Evolutionary conservation across 2,113 vertebrate species (phyloP).

Genomic region (Saiga tatarica): DNA sequence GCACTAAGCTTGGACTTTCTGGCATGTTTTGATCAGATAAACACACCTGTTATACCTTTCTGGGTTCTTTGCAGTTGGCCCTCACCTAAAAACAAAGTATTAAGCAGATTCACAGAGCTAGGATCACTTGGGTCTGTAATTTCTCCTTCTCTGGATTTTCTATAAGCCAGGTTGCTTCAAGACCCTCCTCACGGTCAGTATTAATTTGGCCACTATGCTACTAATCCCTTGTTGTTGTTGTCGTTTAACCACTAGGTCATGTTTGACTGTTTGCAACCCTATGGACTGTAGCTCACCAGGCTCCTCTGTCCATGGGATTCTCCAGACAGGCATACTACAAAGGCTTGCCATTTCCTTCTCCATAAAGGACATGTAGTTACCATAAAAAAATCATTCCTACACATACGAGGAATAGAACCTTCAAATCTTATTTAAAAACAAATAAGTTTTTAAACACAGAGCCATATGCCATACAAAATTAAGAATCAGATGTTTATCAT

Average conservation of each 20-base stretch:
- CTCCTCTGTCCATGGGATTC: not conserved
- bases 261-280: not conserved
- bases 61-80: not conserved
- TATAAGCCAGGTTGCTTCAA: not conserved
- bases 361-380: not conserved
- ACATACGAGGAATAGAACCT: not conserved
- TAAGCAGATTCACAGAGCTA: not conserved
- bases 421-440: not conserved
- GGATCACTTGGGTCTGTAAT: not conserved
- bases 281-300: not conserved
- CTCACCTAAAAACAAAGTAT: not conserved
- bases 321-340: not conserved
- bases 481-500: not conserved
- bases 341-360: not conserved
- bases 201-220: constrained; percentile 1
- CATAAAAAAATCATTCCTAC: not conserved
- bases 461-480: not conserved
- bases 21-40: not conserved
- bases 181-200: not conserved
- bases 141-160: not conserved
- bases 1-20: not conserved
- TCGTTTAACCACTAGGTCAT: not conserved
- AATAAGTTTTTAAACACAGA: not conserved
- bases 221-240: not conserved
- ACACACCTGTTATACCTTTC: not conserved